A percentile compares a stretch with the other conserved stretches of the same genome.
phyloP scores from a whole-genome alignment of 2,797 vertebrate species.

The Peromyscus nudipes region DNA sequence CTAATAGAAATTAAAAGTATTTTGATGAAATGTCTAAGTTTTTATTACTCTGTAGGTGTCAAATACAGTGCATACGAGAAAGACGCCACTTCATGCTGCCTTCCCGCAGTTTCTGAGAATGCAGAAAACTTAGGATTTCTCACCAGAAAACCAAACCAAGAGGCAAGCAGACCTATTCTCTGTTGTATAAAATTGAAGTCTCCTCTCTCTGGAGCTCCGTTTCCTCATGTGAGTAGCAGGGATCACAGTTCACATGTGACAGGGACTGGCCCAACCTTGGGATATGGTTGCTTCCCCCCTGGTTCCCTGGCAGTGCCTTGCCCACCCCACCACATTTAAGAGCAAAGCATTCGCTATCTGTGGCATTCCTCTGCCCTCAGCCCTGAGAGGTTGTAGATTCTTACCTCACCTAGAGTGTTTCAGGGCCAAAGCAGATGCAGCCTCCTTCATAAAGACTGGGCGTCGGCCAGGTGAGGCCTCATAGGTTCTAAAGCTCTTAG shows the following conservation, averaged over 20 bases:
- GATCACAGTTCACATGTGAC: fast-evolving
- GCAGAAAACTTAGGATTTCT: neutral
- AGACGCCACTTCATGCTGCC: neutral
- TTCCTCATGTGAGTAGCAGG: neutral
- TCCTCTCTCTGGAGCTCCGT: neutral
- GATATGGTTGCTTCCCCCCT: neutral
- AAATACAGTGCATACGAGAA: neutral
- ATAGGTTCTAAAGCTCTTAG: neutral
- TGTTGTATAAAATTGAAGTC: neutral
- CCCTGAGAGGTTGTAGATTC: neutral
- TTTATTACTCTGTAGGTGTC: neutral
- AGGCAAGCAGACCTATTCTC: neutral
- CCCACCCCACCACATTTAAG: neutral
- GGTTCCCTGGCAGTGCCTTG: no score
- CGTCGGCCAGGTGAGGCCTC: fast-evolving
- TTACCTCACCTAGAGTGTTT: no score
- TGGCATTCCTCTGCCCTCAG: neutral
- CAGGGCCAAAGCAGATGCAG: neutral
- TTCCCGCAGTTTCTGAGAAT: neutral
- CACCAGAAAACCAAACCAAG: neutral
- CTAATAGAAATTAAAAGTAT: conserved; percentile 8
- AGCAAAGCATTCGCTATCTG: neutral
- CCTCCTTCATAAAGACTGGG: neutral
- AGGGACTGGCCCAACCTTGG: neutral
- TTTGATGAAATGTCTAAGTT: conserved; percentile 36